Evolutionary conservation across 1,140 invertebrate genomes (phyloP).

Genomic region (Sarcophaga peregrina): DNA sequence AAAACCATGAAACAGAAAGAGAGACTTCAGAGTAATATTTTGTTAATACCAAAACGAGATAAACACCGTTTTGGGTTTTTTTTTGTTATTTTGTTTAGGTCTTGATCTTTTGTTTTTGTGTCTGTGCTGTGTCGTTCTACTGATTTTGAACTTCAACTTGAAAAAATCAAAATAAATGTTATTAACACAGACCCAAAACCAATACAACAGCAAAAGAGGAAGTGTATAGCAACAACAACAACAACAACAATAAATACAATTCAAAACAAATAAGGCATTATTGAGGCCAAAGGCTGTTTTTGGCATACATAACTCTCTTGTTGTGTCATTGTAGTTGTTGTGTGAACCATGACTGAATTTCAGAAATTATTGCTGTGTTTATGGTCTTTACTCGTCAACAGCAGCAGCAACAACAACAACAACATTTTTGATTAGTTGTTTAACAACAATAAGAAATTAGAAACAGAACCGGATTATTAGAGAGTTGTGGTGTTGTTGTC

Average conservation of each 20-base stretch:
- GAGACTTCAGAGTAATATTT: too few species aligned
- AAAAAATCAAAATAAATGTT: not conserved
- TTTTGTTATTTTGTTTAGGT: not conserved
- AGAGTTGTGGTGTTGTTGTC: too few species aligned
- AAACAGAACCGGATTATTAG: not conserved
- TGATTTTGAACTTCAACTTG: conserved; percentile 24
- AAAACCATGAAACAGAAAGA: too few species aligned
- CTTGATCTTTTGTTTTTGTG: not conserved
- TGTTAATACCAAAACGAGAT: not conserved
- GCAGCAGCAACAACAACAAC: not conserved
- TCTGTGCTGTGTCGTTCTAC: too few species aligned
- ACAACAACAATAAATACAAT: too few species aligned
- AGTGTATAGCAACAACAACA: too few species aligned
- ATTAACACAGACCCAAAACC: not conserved
- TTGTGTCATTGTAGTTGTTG: not conserved
- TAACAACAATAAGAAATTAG: too few species aligned
- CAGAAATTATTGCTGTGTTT: not conserved
- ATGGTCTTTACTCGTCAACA: not conserved
- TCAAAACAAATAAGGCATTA: conserved; percentile 8
- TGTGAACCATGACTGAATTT: not conserved
- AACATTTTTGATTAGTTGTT: not conserved
- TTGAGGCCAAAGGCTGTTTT: conserved; percentile 17
- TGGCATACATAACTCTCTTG: not conserved
- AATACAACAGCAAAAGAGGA: not conserved
- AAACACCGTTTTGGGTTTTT: not conserved